Conservation (phyloP, 2,797 vertebrate genomes). For the Synanceia verrucosa region DNA sequence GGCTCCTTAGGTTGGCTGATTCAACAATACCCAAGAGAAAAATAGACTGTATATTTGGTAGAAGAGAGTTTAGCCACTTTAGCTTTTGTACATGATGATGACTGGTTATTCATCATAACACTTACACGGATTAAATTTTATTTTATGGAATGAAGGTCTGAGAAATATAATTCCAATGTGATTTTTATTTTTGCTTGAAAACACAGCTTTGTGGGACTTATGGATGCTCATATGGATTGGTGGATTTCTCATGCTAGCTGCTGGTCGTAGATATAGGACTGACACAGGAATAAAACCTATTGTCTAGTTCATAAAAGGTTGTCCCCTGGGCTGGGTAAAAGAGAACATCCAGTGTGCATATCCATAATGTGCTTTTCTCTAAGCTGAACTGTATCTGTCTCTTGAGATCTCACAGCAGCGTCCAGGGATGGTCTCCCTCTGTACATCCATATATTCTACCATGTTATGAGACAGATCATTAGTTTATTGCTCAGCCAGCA, state of each 20-base stretch:
- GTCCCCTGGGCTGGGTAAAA: background rate
- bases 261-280: background rate
- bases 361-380: conserved; percentile 2
- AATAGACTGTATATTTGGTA: background rate
- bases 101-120: background rate
- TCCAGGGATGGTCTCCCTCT: conserved; percentile 24
- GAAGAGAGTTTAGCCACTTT: too few species aligned
- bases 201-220: background rate
- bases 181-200: background rate
- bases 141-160: background rate
- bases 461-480: conserved; percentile 48
- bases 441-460: conserved; percentile 28
- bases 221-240: background rate
- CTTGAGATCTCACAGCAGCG: conserved; percentile 14
- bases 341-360: background rate
- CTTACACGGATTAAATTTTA: background rate
- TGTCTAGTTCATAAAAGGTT: background rate
- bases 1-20: background rate
- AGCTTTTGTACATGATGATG: background rate
- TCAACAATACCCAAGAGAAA: background rate
- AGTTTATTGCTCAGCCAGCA: conserved; percentile 62
- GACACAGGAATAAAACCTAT: background rate
- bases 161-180: background rate
- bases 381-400: conserved; percentile 7
- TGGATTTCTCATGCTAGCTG: background rate